Base-by-base conservation (phyloP, 2,888 invertebrate genomes). In the Camptogramma bilineatum region DNA sequence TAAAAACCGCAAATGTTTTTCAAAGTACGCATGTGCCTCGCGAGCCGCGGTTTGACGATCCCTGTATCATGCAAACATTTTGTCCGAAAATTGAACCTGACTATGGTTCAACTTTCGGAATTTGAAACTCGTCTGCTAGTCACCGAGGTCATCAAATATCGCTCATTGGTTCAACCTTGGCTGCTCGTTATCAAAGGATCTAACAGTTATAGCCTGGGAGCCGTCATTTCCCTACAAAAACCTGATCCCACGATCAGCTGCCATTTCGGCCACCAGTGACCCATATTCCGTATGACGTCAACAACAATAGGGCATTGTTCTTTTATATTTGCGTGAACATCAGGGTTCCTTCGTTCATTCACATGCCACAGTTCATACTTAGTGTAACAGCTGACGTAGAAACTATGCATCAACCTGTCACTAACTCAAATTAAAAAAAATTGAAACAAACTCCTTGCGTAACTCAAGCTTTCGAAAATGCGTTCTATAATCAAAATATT, bases 231-330 rank as follows among this genome's bases (percentile, higher is more conserved):
- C 62, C 63, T 60, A 71, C 69, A 71, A 68, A 70, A 71, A 76
- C 72, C 67, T 73, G 80, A 75, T 88, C 90, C 83, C 88, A 87
- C 88, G 87, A 86, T 83, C 93, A 92, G 91, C 91, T 91, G 92
- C 85, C 88, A 88, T 91, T 93, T 89, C 86, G 92, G 90, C 85
- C 83, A 82, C 81, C 69, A 73, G 83, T 89, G 92, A 92, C 92
- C 92, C 86, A 93, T 93, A 93, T 93, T 87, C 86, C 84, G 79
- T 86, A 87, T 92, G 92, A 93, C 93, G 93, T 91, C 82, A 82
- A 86, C 87, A 88, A 92, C 93, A 92, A 92, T 92, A 90, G 90
- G 86, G 88, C 85, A 93, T 93, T 93, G 92, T 93, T 91, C 90
- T 88, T 88, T 90, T 90, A 90, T 87, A 89, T 91, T 91, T 87